phyloP scores from a whole-genome alignment of 1,140 invertebrate genomes.

The Argopecten irradians region DNA sequence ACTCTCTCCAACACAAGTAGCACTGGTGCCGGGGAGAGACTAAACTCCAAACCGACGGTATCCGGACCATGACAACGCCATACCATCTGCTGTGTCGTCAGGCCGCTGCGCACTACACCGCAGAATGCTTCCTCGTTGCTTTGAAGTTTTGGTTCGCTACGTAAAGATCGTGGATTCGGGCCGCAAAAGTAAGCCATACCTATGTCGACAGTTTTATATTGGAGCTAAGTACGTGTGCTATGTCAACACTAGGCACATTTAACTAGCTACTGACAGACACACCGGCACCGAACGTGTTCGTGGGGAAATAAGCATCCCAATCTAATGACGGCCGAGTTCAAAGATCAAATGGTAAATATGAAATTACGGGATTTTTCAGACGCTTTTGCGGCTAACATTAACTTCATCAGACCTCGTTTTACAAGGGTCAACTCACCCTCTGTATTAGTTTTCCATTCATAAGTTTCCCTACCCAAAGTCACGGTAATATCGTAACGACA shows the following conservation, averaged over 20 bases:
- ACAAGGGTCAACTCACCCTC: not conserved
- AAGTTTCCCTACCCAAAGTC: not conserved
- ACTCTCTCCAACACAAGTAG: not conserved
- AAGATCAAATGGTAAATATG: constrained; percentile 18
- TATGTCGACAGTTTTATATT: not conserved
- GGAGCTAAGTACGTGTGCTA: not conserved
- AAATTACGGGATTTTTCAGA: not conserved
- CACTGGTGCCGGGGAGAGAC: not conserved
- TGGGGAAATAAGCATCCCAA: not conserved
- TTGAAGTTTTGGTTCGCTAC: constrained; percentile 11
- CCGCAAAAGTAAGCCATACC: not conserved
- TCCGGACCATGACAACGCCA: not conserved
- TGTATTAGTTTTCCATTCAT: not conserved
- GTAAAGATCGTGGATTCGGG: not conserved
- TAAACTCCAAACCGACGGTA: not conserved
- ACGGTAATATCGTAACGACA: not conserved
- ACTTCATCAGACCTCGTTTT: not conserved
- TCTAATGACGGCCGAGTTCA: not conserved
- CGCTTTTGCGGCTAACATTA: not conserved
- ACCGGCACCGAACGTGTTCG: not conserved
- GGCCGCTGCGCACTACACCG: not conserved
- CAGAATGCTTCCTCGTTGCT: not conserved
- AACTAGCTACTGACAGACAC: constrained; percentile 14
- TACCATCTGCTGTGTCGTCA: constrained; percentile 10
- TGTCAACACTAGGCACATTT: not conserved